Base-by-base conservation (phyloP, 1,140 invertebrate genomes). In the Ylistrum balloti region DNA sequence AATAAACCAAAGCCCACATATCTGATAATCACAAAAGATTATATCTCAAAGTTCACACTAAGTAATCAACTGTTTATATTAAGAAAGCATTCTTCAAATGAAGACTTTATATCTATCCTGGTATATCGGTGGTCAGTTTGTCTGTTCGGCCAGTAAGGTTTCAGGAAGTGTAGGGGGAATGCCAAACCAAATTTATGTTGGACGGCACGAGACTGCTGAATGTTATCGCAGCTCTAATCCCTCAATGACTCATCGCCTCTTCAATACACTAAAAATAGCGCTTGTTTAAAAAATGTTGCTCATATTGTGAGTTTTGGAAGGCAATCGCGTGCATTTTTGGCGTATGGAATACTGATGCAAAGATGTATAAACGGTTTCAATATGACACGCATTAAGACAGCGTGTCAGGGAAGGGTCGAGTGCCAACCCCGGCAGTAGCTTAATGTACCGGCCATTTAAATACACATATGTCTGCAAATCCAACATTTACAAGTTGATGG, bases 281-380 rank as follows among this genome's bases (percentile, higher is more conserved):
- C n/a, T 28, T 74, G 56, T 74, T 74, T 45, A 28, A 74, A 48
- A 74, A 74, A 74, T 74, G 56, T 74, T 74, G 22, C 22, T 17
- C 28, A 74, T 74, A 74, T 74, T 74, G 56, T 74, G 56, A 74
- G 56, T n/a, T 74, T 74, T 74, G 56, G 56, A 74, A 74, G 56
- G 56, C 56, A 74, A 74, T 74, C 56, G 56, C 56, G 56, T 74
- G 56, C 56, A n/a, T 74, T 74, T 74, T 74, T 74, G 56, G 56
- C 56, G 56, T 28, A 74, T 74, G 56, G 11, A 74, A 17, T 17
- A 28, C 56, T 74, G 56, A 28, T 74, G 56, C n/a, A 74, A 74
- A 74, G 22, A 74, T 74, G n/a, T 74, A 74, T 74, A 74, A 74
- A 74, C 56, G 22, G 56, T 9, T 28, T 74, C 56, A 74, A 74